Percentiles rank a stretch among this genome's conserved stretches.
Evolutionary conservation across 2,797 vertebrate species (phyloP).

Genomic region (Babyrousa celebensis): DNA sequence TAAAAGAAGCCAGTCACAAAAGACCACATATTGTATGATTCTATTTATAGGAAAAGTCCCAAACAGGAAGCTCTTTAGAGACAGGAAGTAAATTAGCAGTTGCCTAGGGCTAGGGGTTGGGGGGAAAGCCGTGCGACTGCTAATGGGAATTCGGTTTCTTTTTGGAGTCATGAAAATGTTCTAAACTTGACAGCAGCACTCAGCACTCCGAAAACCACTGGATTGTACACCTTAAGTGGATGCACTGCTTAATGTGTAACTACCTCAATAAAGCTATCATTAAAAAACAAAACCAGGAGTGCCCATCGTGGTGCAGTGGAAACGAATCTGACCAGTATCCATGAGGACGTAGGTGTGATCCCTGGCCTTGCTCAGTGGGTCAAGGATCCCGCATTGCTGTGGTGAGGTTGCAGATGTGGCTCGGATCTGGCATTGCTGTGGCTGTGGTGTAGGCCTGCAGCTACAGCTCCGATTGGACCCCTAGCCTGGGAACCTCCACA

Average conservation of each 20-base stretch:
- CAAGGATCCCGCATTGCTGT: too few species aligned
- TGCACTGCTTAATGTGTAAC: background rate
- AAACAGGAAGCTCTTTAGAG: background rate
- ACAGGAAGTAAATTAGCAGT: background rate
- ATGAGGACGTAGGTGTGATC: too few species aligned
- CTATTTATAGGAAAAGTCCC: constrained; percentile 14
- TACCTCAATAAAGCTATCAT: constrained; percentile 33
- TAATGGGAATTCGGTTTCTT: background rate
- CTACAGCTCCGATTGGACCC: too few species aligned
- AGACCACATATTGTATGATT: background rate
- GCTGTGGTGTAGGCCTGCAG: too few species aligned
- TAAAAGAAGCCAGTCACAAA: background rate
- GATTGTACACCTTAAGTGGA: background rate
- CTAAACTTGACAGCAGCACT: background rate
- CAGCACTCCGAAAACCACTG: background rate
- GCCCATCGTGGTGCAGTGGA: too few species aligned
- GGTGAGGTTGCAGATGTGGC: too few species aligned
- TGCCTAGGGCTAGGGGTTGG: background rate
- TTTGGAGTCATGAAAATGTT: background rate
- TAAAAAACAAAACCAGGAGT: background rate
- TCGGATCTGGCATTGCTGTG: too few species aligned
- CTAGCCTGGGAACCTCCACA: too few species aligned
- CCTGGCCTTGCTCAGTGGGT: too few species aligned
- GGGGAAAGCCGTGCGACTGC: background rate
- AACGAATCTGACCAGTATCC: too few species aligned